Evolutionary conservation across 2,113 vertebrate genomes (phyloP).

Genomic region (Gopherus flavomarginatus): DNA sequence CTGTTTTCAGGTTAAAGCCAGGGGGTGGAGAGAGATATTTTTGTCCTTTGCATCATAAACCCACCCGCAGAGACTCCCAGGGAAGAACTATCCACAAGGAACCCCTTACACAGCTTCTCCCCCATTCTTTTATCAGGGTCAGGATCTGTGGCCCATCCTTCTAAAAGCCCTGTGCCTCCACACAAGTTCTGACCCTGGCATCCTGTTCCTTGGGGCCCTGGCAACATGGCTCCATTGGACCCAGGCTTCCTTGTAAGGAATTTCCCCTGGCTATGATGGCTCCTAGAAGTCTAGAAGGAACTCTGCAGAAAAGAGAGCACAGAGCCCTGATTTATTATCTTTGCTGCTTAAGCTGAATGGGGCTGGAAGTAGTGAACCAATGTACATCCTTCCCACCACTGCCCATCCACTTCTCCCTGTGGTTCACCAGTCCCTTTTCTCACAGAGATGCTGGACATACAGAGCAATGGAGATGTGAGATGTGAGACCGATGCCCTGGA

Average conservation of each 20-base stretch:
- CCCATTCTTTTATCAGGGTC: not conserved
- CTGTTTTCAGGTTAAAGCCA: not conserved
- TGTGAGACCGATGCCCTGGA: not conserved
- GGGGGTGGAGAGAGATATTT: not conserved
- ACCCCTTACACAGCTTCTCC: not conserved
- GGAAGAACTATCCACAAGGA: not conserved
- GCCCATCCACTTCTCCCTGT: not conserved
- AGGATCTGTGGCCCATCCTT: not conserved
- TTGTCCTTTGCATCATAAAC: not conserved
- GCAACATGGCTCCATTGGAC: not conserved
- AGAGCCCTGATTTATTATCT: not conserved
- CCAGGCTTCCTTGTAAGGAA: not conserved
- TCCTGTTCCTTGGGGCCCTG: not conserved
- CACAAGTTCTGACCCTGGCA: not conserved
- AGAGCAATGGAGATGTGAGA: fast-evolving
- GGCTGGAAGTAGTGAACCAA: fast-evolving
- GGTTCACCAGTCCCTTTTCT: too few species aligned
- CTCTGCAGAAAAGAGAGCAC: not conserved
- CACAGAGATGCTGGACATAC: not conserved
- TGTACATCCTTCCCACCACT: not conserved
- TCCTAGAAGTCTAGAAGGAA: not conserved
- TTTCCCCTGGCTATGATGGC: too few species aligned
- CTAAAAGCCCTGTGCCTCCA: not conserved
- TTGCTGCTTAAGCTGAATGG: not conserved
- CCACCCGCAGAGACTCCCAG: not conserved